Evolutionary conservation across 2,888 invertebrate species (phyloP).

Genomic region (Axea sp.): DNA sequence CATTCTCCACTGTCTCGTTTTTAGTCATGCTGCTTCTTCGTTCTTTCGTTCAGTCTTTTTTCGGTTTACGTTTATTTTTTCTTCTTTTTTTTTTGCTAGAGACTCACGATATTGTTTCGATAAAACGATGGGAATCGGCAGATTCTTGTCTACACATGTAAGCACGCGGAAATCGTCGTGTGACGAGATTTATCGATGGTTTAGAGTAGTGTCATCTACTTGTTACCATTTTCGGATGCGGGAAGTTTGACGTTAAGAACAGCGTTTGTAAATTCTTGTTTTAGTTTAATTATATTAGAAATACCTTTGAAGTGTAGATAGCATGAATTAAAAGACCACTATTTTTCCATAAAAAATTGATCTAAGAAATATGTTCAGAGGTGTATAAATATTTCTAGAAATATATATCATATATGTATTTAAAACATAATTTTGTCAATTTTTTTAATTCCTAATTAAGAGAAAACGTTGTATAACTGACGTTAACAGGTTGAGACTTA

Average conservation of each 20-base stretch:
- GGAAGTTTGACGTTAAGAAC: background rate
- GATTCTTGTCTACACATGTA: constrained; percentile 55
- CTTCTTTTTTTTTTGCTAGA: constrained; percentile 32
- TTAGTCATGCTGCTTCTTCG: background rate
- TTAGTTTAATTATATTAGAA: no score
- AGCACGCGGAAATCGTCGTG: constrained; percentile 52
- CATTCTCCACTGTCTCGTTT: constrained; percentile 19
- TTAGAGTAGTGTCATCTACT: constrained; percentile 12
- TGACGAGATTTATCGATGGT: constrained; percentile 24
- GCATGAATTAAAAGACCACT: no score
- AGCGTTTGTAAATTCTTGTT: no score
- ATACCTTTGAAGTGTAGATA: no score
- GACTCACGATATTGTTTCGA: constrained; percentile 51
- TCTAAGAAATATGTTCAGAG: no score
- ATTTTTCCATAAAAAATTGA: no score
- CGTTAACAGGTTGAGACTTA: no score
- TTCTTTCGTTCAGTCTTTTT: constrained; percentile 7
- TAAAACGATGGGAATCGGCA: constrained; percentile 62
- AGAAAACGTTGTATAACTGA: no score
- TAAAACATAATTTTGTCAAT: no score
- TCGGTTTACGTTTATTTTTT: constrained; percentile 9
- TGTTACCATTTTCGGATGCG: background rate
- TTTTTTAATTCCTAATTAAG: no score
- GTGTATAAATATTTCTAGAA: no score
- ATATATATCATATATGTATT: no score